A percentile compares a stretch with the other conserved stretches of the same genome.
Conservation (phyloP, 2,113 vertebrate genomes). For the Tringa solitaria region DNA sequence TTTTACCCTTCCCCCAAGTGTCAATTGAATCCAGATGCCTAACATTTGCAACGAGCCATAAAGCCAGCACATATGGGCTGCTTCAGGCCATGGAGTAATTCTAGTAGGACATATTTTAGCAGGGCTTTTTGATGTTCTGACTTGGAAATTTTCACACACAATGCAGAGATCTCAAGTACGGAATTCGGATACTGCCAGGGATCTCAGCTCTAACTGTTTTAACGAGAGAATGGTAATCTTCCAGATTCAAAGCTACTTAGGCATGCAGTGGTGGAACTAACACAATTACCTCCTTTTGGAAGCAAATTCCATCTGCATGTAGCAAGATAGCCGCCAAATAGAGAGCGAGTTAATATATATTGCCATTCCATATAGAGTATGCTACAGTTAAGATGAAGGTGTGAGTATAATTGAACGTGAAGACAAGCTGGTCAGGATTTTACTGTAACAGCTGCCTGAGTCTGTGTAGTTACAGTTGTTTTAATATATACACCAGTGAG, state of each 20-base stretch:
- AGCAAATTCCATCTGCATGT: background rate
- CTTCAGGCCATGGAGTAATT: background rate
- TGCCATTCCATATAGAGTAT: background rate
- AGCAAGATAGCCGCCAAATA: background rate
- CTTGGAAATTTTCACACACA: background rate
- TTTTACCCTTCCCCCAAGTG: background rate
- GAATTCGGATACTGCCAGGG: background rate
- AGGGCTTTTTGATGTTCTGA: background rate
- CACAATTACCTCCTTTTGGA: background rate
- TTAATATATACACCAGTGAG: background rate
- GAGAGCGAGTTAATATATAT: background rate
- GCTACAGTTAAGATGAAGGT: background rate
- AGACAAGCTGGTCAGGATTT: background rate
- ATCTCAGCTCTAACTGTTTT: background rate
- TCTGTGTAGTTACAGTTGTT: background rate
- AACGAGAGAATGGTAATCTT: background rate
- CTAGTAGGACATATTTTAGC: background rate
- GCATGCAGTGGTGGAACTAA: background rate
- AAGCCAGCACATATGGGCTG: background rate
- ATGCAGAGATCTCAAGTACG: background rate
- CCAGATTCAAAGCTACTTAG: background rate
- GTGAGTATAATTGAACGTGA: background rate
- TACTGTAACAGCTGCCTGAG: background rate
- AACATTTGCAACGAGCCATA: background rate
- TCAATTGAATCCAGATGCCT: background rate